Percentiles rank a stretch among this genome's conserved stretches.
These are phyloP conservation scores for Abrostola triplasia DNA, from an alignment of 2,888 invertebrate species.

Conservation along the genomic window DNA sequence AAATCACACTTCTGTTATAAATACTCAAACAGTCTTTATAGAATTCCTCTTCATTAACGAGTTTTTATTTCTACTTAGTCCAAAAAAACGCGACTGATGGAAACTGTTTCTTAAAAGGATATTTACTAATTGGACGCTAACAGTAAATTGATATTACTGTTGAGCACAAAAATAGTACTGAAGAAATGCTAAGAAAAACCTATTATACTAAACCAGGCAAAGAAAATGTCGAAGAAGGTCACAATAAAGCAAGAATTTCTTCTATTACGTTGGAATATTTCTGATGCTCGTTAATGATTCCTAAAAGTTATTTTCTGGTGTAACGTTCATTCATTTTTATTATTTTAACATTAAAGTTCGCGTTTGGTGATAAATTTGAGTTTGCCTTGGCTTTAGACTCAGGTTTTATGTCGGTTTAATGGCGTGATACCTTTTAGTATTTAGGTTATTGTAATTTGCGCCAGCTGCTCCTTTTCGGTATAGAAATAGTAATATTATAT, in stretches of 20 bases:
- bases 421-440: not conserved
- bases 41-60: conserved; percentile 59
- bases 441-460: not conserved
- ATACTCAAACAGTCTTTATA: conserved; percentile 34
- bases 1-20: conserved; percentile 22
- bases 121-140: conserved; percentile 58
- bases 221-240: conserved; percentile 15
- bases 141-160: conserved; percentile 13
- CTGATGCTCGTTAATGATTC: conserved; percentile 32
- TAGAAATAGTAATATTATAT: not conserved
- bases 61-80: conserved; percentile 54
- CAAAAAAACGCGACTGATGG: conserved; percentile 36
- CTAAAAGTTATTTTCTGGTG: conserved; percentile 8
- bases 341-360: conserved; percentile 22
- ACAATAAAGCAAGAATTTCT: conserved; percentile 5
- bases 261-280: conserved; percentile 24
- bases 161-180: not conserved
- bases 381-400: conserved; percentile 8
- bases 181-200: not conserved
- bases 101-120: conserved; percentile 51
- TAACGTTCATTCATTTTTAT: conserved; percentile 29
- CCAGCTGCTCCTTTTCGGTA: not conserved
- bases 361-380: conserved; percentile 21
- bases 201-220: not conserved
- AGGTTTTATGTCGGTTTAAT: conserved; percentile 7